Conservation (phyloP, 2,113 vertebrate genomes). For the Nothocercus nigrocapillus region DNA sequence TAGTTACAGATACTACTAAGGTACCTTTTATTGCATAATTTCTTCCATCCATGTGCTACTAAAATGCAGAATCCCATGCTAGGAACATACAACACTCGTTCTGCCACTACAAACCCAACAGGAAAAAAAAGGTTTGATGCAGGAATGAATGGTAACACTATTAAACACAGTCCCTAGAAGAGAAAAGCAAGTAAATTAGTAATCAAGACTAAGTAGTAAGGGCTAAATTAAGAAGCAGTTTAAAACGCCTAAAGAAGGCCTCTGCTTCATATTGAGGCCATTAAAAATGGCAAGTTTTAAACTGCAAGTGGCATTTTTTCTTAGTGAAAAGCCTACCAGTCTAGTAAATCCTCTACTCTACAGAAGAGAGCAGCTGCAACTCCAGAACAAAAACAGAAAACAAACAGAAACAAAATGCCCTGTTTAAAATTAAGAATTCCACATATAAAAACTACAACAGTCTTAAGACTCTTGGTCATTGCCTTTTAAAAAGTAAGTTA, state of each 20-base stretch:
- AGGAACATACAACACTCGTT: conserved; percentile 95
- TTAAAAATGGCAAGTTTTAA: background rate
- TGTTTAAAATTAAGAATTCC: background rate
- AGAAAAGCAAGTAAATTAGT: conserved; percentile 8
- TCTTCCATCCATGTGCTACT: conserved; percentile 93
- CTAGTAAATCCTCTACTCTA: background rate
- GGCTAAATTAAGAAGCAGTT: background rate
- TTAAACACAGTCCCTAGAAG: conserved; percentile 92
- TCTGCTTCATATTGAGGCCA: background rate
- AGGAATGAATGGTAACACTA: conserved; percentile 94
- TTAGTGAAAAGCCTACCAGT: background rate
- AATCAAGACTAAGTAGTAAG: background rate
- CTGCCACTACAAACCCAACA: conserved; percentile 97
- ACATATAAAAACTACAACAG: background rate
- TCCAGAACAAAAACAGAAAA: background rate
- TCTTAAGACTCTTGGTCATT: background rate
- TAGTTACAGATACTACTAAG: background rate
- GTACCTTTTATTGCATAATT: conserved; percentile 87
- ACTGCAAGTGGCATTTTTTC: background rate
- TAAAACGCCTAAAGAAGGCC: too few relatives aligned
- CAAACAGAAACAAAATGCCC: background rate
- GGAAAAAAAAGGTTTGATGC: conserved; percentile 98
- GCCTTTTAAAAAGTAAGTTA: background rate
- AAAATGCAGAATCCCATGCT: conserved; percentile 99
- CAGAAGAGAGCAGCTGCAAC: background rate